Base-by-base conservation (phyloP, 2,888 invertebrate genomes). In the Caenorhabditis zanzibari region DNA sequence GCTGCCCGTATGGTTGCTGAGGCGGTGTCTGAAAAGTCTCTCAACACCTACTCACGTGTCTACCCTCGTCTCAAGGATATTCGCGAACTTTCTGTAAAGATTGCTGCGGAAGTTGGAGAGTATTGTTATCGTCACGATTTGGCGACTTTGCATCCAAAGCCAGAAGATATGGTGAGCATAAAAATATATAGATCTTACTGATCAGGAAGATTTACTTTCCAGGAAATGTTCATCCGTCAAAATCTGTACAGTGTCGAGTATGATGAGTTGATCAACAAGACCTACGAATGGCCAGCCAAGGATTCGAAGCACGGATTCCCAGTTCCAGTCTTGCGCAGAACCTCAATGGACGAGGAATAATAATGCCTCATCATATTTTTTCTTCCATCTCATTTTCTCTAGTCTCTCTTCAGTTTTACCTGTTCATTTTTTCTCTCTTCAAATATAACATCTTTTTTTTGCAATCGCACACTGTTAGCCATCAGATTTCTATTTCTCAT, bases 41-140 rank as follows among this genome's bases (percentile, higher is more conserved):
- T 98, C 90, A 95, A 94, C 0, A 95, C 94, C 73, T 98, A 98
- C 80, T 88, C 88, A 19, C 95, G 96, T 86, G 94, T 99, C 72
- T 99, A 98, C 93, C 98, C 98, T 24, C 96, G 97, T 0, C 94
- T 98, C 16, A 94, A 94, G 52, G 94, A 95, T 84, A 97, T 98
- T 88, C 95, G 96, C 89, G 94, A 95, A 83, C 96, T 96, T 92
- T 98, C 98, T 0, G 93, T 96, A 72, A 95, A 95, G 92, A 97
- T 99, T 24, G 84, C 84, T 7, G 74, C 81, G 2, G 81, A 81
- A 49, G 84, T 84, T 68, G 86, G 85, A 41, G 77, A 96, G 74
- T 95, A 95, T 92, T 96, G 96, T 0, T 98, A 96, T 93, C 93
- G 94, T 76, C 91, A 92, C 63, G 92, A 93, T 63, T 86, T 93